These are phyloP conservation scores for Meloidogyne chitwoodi DNA, from an alignment of 1,140 invertebrate species.

Conservation along the genomic window DNA sequence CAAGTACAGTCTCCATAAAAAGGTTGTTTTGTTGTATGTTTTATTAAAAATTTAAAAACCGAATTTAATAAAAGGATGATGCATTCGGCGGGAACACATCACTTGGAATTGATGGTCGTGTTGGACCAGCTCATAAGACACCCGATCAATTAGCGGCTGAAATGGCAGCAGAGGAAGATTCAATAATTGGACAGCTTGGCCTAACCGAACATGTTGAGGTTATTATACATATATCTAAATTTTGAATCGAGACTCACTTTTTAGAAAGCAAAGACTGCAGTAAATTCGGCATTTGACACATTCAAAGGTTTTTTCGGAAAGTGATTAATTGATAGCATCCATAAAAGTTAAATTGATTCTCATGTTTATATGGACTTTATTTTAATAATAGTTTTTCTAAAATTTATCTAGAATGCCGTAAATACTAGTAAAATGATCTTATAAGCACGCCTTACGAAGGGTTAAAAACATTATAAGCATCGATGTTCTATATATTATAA, in stretches of 20 bases:
- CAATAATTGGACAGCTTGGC: slow-evolving; percentile 55
- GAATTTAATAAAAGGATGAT: not conserved
- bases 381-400: not conserved
- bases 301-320: slow-evolving; percentile 46
- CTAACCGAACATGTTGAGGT: slow-evolving; percentile 56
- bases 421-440: no score
- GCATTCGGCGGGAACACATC: not conserved
- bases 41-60: no score
- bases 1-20: slow-evolving; percentile 67
- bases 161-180: slow-evolving; percentile 39
- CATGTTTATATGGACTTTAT: no score
- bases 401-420: no score
- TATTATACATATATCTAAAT: not conserved
- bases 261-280: slow-evolving; percentile 54
- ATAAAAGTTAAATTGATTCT: not conserved
- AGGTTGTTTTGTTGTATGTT: slow-evolving; percentile 28
- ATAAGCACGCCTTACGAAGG: no score
- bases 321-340: not conserved
- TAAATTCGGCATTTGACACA: slow-evolving; percentile 51
- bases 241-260: not conserved
- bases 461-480: no score
- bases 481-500: no score
- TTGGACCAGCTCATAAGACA: slow-evolving; percentile 49
- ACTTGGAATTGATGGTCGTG: slow-evolving; percentile 48
- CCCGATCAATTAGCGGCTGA: slow-evolving; percentile 56